phyloP scores from a whole-genome alignment of 2,888 invertebrate species.

The Leptinotarsa haldemani region DNA sequence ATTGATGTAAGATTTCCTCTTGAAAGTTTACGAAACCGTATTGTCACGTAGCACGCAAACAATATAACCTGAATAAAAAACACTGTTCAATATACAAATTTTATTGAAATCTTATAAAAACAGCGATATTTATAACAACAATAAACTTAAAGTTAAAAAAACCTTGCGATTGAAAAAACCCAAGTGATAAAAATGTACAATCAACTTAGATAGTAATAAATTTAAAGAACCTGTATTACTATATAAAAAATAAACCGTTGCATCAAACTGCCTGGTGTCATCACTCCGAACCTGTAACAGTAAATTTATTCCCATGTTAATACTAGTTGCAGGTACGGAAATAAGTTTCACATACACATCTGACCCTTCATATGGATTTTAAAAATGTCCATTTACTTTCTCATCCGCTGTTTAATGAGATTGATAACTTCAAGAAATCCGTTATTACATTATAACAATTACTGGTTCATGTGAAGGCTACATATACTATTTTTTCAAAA shows the following conservation, averaged over 20 bases:
- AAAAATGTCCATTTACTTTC: no score
- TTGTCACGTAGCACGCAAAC: no score
- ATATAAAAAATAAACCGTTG: neutral
- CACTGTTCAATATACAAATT: neutral
- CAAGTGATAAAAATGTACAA: neutral
- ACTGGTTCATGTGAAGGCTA: no score
- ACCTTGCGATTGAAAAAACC: neutral
- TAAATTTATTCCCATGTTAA: neutral
- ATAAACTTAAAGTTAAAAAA: neutral
- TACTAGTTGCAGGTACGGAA: neutral
- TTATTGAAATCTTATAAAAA: constrained; percentile 7
- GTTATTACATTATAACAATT: no score
- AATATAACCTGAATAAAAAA: neutral
- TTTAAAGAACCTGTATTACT: neutral
- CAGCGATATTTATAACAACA: neutral
- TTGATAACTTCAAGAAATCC: no score
- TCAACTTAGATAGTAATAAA: neutral
- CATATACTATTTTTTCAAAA: no score
- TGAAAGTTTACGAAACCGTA: no score
- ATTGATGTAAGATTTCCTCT: no score
- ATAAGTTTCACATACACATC: no score
- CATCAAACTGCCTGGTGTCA: neutral
- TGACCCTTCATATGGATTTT: no score
- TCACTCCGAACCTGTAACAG: neutral
- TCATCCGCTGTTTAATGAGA: no score